A percentile compares a stretch with the other conserved stretches of the same genome.
These are phyloP conservation scores for Aphelinus atriplicis DNA, from an alignment of 1,140 invertebrate species.

Conservation along the genomic window DNA sequence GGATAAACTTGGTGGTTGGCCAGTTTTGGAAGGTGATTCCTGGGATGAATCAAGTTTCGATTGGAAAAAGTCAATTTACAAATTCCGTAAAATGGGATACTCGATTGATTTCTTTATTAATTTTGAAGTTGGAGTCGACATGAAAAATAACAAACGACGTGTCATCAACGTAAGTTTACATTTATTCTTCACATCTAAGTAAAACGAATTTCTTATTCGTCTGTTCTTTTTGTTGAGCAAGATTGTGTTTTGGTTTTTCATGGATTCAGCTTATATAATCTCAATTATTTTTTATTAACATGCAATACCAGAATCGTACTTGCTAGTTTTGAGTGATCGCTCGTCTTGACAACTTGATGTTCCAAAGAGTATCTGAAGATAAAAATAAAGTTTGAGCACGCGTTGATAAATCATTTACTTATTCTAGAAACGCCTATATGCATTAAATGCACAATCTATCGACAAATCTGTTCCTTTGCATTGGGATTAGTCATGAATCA, in stretches of 20 bases:
- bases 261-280: too few relatives aligned
- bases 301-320: neutral
- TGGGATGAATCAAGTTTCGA: conserved; percentile 80
- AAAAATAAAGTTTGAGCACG: too few relatives aligned
- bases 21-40: conserved; percentile 78
- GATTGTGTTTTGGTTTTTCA: neutral
- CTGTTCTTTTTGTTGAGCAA: neutral
- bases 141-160: conserved; percentile 85
- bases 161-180: conserved; percentile 81
- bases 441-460: too few relatives aligned
- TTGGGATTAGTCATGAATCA: too few relatives aligned
- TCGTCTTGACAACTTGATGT: too few relatives aligned
- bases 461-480: too few relatives aligned
- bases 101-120: conserved; percentile 91
- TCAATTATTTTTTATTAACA: neutral
- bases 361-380: too few relatives aligned
- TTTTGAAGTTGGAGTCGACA: conserved; percentile 86
- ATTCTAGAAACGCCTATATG: too few relatives aligned
- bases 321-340: too few relatives aligned
- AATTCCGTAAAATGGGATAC: conserved; percentile 80
- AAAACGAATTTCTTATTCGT: neutral
- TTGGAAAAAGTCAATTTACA: conserved; percentile 84
- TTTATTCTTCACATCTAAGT: neutral
- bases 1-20: conserved; percentile 85
- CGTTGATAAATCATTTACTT: too few relatives aligned